Conservation (phyloP, 2,888 invertebrate species). For the Microctonus aethiopoides region DNA sequence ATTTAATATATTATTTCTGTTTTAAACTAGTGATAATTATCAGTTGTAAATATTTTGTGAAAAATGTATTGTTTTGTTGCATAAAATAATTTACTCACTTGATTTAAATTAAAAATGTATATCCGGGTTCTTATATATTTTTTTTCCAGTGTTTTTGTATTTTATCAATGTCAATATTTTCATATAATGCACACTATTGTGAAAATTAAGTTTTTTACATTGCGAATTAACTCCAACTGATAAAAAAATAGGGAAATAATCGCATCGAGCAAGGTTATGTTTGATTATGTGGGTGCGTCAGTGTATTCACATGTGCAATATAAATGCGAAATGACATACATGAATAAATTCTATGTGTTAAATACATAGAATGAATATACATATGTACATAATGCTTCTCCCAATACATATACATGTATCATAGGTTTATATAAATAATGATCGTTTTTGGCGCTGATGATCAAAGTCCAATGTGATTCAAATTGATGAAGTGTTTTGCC, state of each 20-base stretch:
- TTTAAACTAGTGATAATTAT: too few relatives aligned
- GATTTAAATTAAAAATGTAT: neutral
- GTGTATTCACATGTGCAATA: neutral
- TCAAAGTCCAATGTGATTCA: conserved; percentile 20
- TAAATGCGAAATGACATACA: neutral
- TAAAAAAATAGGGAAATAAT: neutral
- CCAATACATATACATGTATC: too few relatives aligned
- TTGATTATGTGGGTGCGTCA: neutral
- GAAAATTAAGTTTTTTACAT: neutral
- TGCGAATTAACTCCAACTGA: neutral
- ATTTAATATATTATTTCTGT: too few relatives aligned
- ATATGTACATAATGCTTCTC: neutral
- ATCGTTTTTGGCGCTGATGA: conserved; percentile 22
- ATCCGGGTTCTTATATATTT: neutral
- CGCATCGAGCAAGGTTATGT: conserved; percentile 1
- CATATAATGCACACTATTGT: neutral
- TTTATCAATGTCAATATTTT: neutral
- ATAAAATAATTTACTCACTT: neutral
- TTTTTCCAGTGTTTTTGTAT: neutral
- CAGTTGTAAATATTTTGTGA: too few relatives aligned
- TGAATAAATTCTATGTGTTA: neutral
- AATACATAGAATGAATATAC: neutral
- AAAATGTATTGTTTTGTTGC: too few relatives aligned
- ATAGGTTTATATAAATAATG: neutral
- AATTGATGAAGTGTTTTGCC: too few relatives aligned